These are phyloP conservation scores for Otolemur garnettii DNA, from an alignment of 2,113 vertebrate species.

Conservation along the genomic window DNA sequence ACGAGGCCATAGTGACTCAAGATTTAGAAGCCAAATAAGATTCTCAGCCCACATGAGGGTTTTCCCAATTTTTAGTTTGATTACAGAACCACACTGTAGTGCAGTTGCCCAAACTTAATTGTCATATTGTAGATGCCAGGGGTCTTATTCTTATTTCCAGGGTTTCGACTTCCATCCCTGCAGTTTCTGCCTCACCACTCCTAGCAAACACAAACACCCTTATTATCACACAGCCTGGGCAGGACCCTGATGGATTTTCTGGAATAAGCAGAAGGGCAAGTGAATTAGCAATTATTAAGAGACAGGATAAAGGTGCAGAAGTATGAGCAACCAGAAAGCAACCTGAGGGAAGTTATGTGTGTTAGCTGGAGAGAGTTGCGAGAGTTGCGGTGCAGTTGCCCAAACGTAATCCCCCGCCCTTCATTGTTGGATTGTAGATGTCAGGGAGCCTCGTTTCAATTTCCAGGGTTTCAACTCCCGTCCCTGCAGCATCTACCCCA, in stretches of 20 bases:
- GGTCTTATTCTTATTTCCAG: conserved; percentile 12
- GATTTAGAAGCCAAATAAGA: background rate
- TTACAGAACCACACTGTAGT: background rate
- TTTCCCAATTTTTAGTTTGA: background rate
- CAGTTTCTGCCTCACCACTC: background rate
- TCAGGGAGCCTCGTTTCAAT: too few species aligned
- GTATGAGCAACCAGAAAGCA: background rate
- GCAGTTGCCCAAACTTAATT: background rate
- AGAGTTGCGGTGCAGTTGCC: background rate
- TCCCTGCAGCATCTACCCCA: too few species aligned
- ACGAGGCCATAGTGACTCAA: background rate
- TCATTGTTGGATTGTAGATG: background rate
- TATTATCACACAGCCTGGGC: background rate
- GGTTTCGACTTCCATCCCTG: background rate
- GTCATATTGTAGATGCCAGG: background rate
- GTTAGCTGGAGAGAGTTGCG: background rate
- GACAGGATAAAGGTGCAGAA: background rate
- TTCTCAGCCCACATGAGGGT: background rate
- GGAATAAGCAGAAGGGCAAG: background rate
- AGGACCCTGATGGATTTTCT: background rate
- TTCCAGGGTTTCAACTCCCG: too few species aligned
- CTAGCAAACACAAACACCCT: background rate
- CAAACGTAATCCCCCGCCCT: background rate
- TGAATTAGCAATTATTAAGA: background rate
- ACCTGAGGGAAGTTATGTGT: background rate